Percentiles rank a stretch among this genome's conserved stretches.
These are phyloP conservation scores for Steinernema khuongi DNA, from an alignment of 1,140 invertebrate genomes.

Conservation along the genomic window DNA sequence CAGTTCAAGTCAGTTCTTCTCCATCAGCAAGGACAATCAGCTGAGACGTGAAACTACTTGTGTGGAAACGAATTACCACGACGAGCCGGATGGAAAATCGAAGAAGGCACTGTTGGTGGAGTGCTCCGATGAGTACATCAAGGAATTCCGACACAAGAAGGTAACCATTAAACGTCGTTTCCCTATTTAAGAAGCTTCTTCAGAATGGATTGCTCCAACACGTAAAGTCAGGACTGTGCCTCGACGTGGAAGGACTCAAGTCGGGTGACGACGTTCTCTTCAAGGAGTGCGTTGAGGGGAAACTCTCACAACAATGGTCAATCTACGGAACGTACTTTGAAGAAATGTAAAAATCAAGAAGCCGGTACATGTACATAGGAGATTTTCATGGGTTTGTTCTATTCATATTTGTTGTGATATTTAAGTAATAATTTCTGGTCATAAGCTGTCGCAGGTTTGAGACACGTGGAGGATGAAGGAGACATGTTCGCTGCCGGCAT, in stretches of 20 bases:
- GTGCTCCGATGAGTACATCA: neutral
- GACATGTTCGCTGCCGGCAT: no score
- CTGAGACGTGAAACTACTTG: conserved; percentile 49
- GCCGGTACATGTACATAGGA: no score
- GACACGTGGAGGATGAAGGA: no score
- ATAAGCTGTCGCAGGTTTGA: no score
- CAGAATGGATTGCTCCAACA: neutral
- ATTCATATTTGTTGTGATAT: neutral
- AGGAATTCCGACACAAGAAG: neutral
- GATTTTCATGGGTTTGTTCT: neutral
- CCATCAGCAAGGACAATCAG: conserved; percentile 41
- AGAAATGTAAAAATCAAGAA: neutral
- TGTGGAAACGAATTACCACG: conserved; percentile 61
- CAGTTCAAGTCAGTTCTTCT: conserved; percentile 50
- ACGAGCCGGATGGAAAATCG: neutral
- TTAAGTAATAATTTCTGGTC: no score
- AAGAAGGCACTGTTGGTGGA: neutral
- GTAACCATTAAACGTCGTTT: neutral
- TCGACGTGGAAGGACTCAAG: conserved; percentile 44
- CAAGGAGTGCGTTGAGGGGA: conserved; percentile 34
- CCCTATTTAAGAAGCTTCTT: neutral
- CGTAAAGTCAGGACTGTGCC: conserved; percentile 30
- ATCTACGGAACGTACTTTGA: conserved; percentile 2
- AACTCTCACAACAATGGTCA: conserved; percentile 41
- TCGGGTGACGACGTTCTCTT: conserved; percentile 39